A percentile compares a stretch with the other conserved stretches of the same genome.
These are phyloP conservation scores for Boloria euphrosyne DNA, from an alignment of 2,888 invertebrate species.

Conservation along the genomic window DNA sequence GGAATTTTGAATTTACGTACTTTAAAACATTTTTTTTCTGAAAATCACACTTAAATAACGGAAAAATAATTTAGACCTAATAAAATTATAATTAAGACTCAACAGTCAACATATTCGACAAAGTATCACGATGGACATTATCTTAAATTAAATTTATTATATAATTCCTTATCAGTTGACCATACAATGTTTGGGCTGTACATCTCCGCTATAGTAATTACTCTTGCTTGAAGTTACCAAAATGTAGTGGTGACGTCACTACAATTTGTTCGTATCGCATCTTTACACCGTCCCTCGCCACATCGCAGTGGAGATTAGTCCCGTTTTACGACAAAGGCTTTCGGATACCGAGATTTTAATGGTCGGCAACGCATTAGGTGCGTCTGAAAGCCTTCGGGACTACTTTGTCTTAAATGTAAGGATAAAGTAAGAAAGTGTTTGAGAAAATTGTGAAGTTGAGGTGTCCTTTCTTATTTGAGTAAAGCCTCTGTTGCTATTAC, in stretches of 20 bases:
- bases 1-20: not conserved
- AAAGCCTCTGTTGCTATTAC: too few species aligned
- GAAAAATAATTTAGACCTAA: too few species aligned
- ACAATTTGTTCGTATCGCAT: not conserved
- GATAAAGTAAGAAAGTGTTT: slow-evolving; percentile 8
- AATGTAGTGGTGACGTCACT: not conserved
- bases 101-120: too few species aligned
- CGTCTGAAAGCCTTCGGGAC: slow-evolving; percentile 19
- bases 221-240: not conserved
- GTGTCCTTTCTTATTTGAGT: not conserved
- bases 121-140: too few species aligned
- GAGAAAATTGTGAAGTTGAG: not conserved
- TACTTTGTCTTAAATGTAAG: slow-evolving; percentile 13
- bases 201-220: too few species aligned
- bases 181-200: too few species aligned
- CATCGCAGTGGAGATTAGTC: slow-evolving; percentile 25
- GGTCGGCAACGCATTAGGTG: slow-evolving; percentile 36
- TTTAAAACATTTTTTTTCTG: not conserved
- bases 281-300: slow-evolving; percentile 15
- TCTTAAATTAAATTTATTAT: too few species aligned
- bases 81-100: too few species aligned
- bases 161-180: too few species aligned
- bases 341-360: slow-evolving; percentile 41
- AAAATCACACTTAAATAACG: not conserved
- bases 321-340: slow-evolving; percentile 38